Base-by-base conservation (phyloP, 2,113 vertebrate genomes). In the Crotalus helleri region DNA sequence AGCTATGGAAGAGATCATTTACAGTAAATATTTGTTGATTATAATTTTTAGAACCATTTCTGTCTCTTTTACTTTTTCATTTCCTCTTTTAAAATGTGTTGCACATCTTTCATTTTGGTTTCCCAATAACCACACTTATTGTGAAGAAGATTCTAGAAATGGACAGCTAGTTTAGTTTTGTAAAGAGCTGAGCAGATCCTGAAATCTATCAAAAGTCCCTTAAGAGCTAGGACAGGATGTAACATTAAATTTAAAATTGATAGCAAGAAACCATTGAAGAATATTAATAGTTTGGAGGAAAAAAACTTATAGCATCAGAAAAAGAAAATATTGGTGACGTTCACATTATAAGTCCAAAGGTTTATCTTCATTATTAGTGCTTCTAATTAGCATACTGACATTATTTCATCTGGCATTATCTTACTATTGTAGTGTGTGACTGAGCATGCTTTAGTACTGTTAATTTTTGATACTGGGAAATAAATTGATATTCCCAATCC, bases 71-170 rank as follows among this genome's bases (percentile, higher is more conserved):
- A 89, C 53, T 44, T 90, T 61, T 57, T 61, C 51, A 89, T 89
- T 92, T 92, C 91, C 61, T 74, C 91, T 92, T 92, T 89, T 81
- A 64, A 89, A 92, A 92, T 88, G 23, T 55, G 61, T 54, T 92
- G 85, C 26, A 57, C n/a, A 87, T 87, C 29, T 53, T 57, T 29
- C 5, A n/a, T 29, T 90, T n/a, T 49, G 17, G 21, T 91, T 86
- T 90, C 69, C 90, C 58, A 53, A 89, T 44, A 29, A 46, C 29
- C 85, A 49, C 13, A 61, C 39, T 53, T 44, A 61, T 10, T 39
- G 33, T 64, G 74, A 64, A 12, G 11, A 12, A 39, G 23, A 0
- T 90, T 86, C n/a, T 9, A 39, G 23, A 29, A 44, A 33, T 51
- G 59, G 23, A 11, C 12, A 3, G 55, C 13, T 26, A 21, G 81